Conservation (phyloP, 1,140 invertebrate genomes). For the Trypoxylus dichotomus region DNA sequence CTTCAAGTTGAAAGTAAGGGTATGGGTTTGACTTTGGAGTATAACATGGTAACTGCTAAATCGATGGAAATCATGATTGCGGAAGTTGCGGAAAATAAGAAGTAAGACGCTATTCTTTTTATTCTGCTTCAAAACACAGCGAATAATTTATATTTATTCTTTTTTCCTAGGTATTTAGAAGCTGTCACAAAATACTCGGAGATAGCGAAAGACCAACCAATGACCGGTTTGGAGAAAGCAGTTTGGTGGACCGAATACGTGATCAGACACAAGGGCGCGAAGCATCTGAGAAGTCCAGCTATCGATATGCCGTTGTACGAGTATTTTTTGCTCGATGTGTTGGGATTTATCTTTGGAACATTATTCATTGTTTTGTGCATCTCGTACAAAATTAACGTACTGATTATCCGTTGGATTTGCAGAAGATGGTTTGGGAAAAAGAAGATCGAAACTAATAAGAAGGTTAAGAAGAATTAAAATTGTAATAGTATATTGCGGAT, state of each 20-base stretch:
- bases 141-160: neutral
- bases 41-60: constrained; percentile 37
- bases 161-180: constrained; percentile 41
- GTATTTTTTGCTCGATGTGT: constrained; percentile 55
- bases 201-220: constrained; percentile 48
- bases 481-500: no score
- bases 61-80: constrained; percentile 28
- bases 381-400: neutral
- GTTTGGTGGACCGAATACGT: constrained; percentile 60
- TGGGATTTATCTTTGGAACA: constrained; percentile 40
- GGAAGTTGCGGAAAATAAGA: constrained; percentile 32
- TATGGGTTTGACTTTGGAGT: constrained; percentile 42
- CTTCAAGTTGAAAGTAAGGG: constrained; percentile 38
- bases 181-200: constrained; percentile 38
- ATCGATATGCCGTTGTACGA: constrained; percentile 53
- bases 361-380: constrained; percentile 30
- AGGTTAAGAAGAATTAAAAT: constrained; percentile 7
- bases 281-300: constrained; percentile 49
- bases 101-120: neutral
- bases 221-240: constrained; percentile 52
- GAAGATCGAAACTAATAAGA: neutral
- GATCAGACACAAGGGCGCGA: constrained; percentile 53
- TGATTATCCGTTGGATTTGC: constrained; percentile 18
- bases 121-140: neutral
- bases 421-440: neutral